Evolutionary conservation across 2,797 vertebrate species (phyloP), one percentile per base, ranked within the genome.

Genomic region (Ambastaia sidthimunki): DNA sequence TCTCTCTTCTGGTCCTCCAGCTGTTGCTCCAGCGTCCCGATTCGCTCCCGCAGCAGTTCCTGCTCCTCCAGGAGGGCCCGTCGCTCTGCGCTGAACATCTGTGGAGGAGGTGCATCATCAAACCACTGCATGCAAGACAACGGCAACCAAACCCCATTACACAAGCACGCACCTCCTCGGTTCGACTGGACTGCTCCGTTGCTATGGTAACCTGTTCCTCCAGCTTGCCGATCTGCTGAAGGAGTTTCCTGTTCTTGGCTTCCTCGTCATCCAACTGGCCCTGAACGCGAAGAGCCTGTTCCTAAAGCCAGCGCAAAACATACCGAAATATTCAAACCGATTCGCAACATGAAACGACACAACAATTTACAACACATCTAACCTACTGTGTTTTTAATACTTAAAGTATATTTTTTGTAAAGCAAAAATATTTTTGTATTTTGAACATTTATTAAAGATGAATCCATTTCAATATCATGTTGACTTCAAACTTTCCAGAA

Each of bases 241-340:
- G 84, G 34, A 98, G 91, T 85, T 94, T 99, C 73, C 94, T 87
- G 88, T 93, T 96, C 85, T 94, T 96, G 70, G 93, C 91, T 87
- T 97, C 95, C 76, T 96, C 96, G 65, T 96, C 95, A 48, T 95
- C 94, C 66, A 98, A 70, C 87, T 93, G 96, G 4, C 89, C 87
- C 90, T 96, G 96, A 80, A 96, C 89, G 60, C 37, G 59, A 84
- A 88, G 93, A 63, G 93, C 86, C 79, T 97, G 95, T 23, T 97
- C 97, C 98, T 98, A 83, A 63, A 84, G 87, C 34, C 71, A 9
- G 63, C 28, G 11, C 25, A 16, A 65, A 68, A 48, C 2, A 68
- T 28, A 15, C 25, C 28, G 54, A 57, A 57, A 57, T 10, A 25
- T 57, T 57, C 0, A 57, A 23, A 57, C 16, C 18, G 4, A 13